Base-by-base conservation (phyloP, 2,797 vertebrate species). In the Microchirus variegatus region DNA sequence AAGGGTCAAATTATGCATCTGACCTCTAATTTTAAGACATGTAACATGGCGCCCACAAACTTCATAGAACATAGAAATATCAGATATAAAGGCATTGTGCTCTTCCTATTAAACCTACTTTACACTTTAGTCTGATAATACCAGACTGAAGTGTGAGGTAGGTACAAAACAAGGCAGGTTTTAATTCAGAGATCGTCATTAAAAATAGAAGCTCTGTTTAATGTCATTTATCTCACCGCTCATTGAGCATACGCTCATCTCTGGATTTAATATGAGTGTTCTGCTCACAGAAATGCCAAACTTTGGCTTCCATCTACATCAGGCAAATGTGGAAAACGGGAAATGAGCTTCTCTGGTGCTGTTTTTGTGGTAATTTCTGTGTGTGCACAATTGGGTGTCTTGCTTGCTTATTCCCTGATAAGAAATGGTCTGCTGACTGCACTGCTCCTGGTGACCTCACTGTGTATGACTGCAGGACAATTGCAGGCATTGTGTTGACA, bases 301-400 rank as follows among this genome's bases (percentile, higher is more conserved):
- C 74, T 48, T 59, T 67, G 53, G 40, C 67, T 22, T 60, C 56
- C 38, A 46, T 73, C 53, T 76, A 47, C 5, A 12, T 16, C 63
- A 26, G 42, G 45, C 56, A 19, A 58, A 51, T 48, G 42, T n/a
- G n/a, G n/a, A 42, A 52, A 52, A 46, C 8, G 19, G 49, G 35
- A 9, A 74, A 80, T 69, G 36, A 67, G 49, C 35, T 72, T 67
- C 67, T 37, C 1, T 4, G 52, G 31, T 49, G 37, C 41, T 31
- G 55, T 38, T 75, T 75, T 59, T 19, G 42, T 59, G 67, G 67
- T 70, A 47, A 47, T 5, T 51, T 59, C 19, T 74, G 70, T 77
- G 73, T 59, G 64, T 38, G 62, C n/a, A 10, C 49, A 61, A 45
- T 43, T 59, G 62, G 42, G 36, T n/a, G 22, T 17, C 70, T 57